phyloP scores from a whole-genome alignment of 1,140 invertebrate genomes.

The Bicyclus anynana region DNA sequence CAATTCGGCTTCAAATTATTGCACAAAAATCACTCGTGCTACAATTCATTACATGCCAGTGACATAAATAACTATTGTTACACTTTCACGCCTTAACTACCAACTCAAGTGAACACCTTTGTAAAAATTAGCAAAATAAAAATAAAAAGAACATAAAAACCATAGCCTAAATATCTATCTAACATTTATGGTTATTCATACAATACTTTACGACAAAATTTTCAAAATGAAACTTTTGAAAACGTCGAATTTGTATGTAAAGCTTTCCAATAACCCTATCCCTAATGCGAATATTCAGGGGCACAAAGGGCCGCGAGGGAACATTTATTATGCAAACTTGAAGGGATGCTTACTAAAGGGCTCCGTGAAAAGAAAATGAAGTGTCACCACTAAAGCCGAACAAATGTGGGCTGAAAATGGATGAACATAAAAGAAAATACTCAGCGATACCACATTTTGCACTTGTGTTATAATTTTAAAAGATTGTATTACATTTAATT shows the following conservation, averaged over 20 bases:
- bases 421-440: conserved; percentile 10
- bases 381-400: conserved; percentile 41
- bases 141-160: no score
- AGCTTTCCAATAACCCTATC: conserved; percentile 22
- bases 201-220: no score
- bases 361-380: conserved; percentile 45
- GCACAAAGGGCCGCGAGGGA: conserved; percentile 14
- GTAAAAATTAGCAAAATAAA: no score
- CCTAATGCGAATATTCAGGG: conserved; percentile 26
- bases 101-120: no score
- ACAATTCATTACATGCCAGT: no score
- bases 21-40: no score
- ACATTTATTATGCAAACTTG: conserved; percentile 44
- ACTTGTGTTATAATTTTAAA: conserved; percentile 1
- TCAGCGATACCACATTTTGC: not conserved
- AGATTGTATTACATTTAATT: not conserved
- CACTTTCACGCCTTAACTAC: no score
- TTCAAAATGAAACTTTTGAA: conserved; percentile 14
- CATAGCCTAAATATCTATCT: no score
- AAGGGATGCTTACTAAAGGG: conserved; percentile 32
- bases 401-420: conserved; percentile 36
- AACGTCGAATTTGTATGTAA: conserved; percentile 17
- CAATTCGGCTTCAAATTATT: no score
- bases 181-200: no score
- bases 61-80: no score